These are phyloP conservation scores for Alligator mississippiensis DNA, from an alignment of 2,113 vertebrate species.

Conservation along the genomic window DNA sequence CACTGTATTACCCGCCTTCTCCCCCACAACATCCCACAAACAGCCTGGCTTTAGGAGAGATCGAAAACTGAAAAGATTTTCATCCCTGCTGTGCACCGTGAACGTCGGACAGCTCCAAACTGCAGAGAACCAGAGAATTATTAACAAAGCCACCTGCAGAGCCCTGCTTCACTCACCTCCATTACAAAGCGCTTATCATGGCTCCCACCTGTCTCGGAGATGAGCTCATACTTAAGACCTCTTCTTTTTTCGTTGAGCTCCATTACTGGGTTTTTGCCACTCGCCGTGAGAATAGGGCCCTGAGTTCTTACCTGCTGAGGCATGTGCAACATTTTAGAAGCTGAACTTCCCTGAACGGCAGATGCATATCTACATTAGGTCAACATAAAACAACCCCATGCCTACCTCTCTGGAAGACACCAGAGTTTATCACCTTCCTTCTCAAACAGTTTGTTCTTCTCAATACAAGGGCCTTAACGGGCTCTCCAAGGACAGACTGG, in stretches of 20 bases:
- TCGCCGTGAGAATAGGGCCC: constrained; percentile 98
- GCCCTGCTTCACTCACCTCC: constrained; percentile 84
- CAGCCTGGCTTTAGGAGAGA: neutral
- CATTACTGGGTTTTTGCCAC: constrained; percentile 99
- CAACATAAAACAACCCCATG: neutral
- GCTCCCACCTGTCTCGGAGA: constrained; percentile 97
- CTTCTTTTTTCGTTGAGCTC: constrained; percentile 98
- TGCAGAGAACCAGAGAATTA: neutral
- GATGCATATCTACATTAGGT: neutral
- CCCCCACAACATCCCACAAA: neutral
- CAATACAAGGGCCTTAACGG: rapidly evolving
- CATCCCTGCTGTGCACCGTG: neutral
- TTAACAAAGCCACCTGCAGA: neutral
- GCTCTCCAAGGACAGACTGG: neutral
- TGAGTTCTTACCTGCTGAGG: constrained; percentile 94
- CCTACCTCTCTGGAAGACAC: neutral
- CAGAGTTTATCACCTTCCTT: neutral
- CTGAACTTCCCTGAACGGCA: neutral
- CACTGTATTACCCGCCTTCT: neutral
- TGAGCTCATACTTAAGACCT: constrained; percentile 98
- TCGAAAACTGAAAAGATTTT: neutral
- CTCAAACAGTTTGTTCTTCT: neutral
- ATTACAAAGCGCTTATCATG: constrained; percentile 99
- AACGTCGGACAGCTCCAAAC: neutral
- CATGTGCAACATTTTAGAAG: neutral